Percentiles rank a stretch among this genome's conserved stretches.
Conservation (phyloP, 2,888 invertebrate species). For the Hydropsyche betteni region DNA sequence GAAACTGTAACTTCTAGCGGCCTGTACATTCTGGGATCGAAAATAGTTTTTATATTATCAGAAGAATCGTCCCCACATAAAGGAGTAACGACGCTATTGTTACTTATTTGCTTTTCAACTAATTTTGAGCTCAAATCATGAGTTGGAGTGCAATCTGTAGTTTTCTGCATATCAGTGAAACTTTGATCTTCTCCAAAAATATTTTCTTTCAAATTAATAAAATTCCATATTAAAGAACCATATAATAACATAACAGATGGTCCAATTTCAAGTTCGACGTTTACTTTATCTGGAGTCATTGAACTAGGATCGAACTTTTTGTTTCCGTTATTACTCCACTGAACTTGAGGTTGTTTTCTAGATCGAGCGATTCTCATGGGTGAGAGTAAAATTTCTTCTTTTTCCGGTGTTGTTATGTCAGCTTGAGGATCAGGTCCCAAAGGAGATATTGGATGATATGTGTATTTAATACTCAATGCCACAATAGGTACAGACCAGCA, state of each 20-base stretch:
- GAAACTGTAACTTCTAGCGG: conserved; percentile 93
- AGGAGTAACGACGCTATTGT: conserved; percentile 61
- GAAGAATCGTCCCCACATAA: conserved; percentile 72
- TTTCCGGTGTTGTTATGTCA: conserved; percentile 92
- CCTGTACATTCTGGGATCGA: conserved; percentile 88
- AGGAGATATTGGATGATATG: conserved; percentile 92
- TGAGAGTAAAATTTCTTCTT: conserved; percentile 90
- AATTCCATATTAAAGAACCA: conserved; percentile 89
- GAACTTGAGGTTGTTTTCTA: conserved; percentile 75
- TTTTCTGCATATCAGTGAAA: conserved; percentile 90
- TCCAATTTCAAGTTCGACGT: conserved; percentile 92
- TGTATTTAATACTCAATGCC: conserved; percentile 88
- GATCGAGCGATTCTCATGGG: conserved; percentile 90
- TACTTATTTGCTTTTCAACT: conserved; percentile 61
- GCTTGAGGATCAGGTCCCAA: conserved; percentile 89
- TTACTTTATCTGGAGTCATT: conserved; percentile 87
- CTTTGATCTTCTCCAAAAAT: conserved; percentile 96
- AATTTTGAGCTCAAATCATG: conserved; percentile 60
- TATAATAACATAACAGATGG: conserved; percentile 92
- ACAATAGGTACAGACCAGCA: conserved; percentile 97
- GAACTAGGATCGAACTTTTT: conserved; percentile 88
- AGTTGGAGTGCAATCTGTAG: conserved; percentile 62
- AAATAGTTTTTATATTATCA: conserved; percentile 69
- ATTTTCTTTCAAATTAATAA: conserved; percentile 93
- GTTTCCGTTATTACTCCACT: conserved; percentile 72